Evolutionary conservation across 2,113 vertebrate genomes (phyloP), one percentile per base, ranked within the genome.

Genomic region (Colistium nudipinnis): DNA sequence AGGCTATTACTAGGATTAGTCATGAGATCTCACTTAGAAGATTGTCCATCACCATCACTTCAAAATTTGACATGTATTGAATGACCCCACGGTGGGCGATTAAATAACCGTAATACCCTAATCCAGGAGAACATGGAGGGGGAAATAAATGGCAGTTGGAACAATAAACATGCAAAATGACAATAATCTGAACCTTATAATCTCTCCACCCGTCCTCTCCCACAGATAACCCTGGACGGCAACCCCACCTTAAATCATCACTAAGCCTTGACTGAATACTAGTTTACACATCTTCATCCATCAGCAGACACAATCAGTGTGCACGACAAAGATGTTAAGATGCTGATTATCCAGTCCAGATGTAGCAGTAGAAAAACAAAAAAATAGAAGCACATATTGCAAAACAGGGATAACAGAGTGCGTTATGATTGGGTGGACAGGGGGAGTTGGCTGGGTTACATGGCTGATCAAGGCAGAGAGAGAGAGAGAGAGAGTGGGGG

Each of bases 91-190:
- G 31, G 57, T 17, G 22, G 12, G 28, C 19, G 11, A 54, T 74
- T 49, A 38, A 36, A 55, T 11, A 51, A 45, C 20, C 25, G 47
- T 62, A 62, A 53, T 36, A 52, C 45, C 48, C 62, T 63, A 61
- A 83, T 61, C 31, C 51, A 57, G 39, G 61, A 71, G 39, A 59
- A 63, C n/a, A 71, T 30, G 31, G 43, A 41, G 35, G 41, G 35
- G 38, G n/a, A 19, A 33, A 47, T 64, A 14, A 44, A 66, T 51
- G 55, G 38, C 30, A 52, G 65, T 62, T n/a, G 53, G 64, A 49
- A 63, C 22, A 25, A 66, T 25, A 77, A 60, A 62, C 91, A 92
- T 91, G 91, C 91, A 88, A 71, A 80, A 85, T 70, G 7, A 78
- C 65, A 59, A 16, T 27, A 24, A 56, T 45, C 27, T 11, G 55